Base-by-base conservation (phyloP, 2,888 invertebrate species). In the Eubasilissa splendida region DNA sequence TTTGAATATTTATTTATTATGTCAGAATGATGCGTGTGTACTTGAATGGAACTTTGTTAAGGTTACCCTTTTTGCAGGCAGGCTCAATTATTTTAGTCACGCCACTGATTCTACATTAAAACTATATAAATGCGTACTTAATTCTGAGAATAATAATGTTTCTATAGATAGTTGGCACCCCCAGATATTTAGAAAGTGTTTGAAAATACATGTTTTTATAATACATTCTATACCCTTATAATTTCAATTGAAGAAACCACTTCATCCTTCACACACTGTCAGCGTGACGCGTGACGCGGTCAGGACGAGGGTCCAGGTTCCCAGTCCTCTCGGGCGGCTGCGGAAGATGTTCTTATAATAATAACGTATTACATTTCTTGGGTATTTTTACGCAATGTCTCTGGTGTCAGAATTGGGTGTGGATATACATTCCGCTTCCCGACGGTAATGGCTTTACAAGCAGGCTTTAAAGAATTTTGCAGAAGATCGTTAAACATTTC, bases 321-420 rank as follows among this genome's bases (percentile, higher is more conserved):
- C 53, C 52, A 63, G 53, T 71, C 42, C 59, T 70, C 75, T 74
- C 71, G 54, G n/a, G 77, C 80, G 42, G 79, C 59, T 12, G 52
- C 31, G 80, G 80, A 79, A 77, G 80, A 82, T 50, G 78, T 4
- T 73, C 80, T 78, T 82, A 80, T 58, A 82, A 82, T 82, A 82
- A 82, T 82, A 82, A 76, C 10, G 80, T 77, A 78, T 82, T 71
- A 53, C 59, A 59, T 42, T 66, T 66, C 68, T 54, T 71, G 31
- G 53, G 58, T 76, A 80, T 77, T 74, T 82, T 82, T 75, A 79
- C 70, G 82, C 82, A 82, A 82, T 74, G 56, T 79, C 79, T 50
- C 42, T 31, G 63, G 22, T 63, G 12, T 22, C 12, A 33, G 14
- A 59, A 59, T n/a, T n/a, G 14, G 14, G 4, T 7, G 2, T 5